Evolutionary conservation across 2,888 invertebrate genomes (phyloP).

Genomic region (Cyaniris semiargus): DNA sequence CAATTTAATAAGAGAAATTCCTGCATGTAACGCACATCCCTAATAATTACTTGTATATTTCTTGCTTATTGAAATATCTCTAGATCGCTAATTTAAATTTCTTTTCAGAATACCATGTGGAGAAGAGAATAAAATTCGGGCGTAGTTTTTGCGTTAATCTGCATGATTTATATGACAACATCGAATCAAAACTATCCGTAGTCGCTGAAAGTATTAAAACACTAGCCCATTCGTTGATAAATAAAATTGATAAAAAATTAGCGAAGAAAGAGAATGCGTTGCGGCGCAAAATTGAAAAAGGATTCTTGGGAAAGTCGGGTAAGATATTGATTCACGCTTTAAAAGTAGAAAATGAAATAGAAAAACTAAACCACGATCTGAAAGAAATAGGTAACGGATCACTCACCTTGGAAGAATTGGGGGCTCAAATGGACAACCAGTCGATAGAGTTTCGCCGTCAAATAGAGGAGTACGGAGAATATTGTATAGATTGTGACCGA

Average conservation of each 20-base stretch:
- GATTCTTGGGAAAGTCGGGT: background rate
- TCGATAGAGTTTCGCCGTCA: background rate
- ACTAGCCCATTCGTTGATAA: background rate
- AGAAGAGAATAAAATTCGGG: background rate
- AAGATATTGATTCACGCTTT: background rate
- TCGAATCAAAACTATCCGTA: background rate
- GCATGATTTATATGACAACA: background rate
- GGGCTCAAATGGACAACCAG: background rate
- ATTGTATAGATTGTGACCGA: background rate
- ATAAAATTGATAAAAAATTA: constrained; percentile 9
- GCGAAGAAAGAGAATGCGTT: background rate
- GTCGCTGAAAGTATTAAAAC: background rate
- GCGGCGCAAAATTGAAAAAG: constrained; percentile 4
- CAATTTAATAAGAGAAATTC: background rate
- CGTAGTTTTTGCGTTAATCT: background rate
- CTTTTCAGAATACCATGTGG: background rate
- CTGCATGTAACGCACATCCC: background rate
- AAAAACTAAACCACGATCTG: background rate
- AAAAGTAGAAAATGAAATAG: background rate
- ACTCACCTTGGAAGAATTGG: background rate
- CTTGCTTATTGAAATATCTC: background rate
- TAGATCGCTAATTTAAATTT: background rate
- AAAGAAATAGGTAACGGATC: background rate
- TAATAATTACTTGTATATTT: background rate
- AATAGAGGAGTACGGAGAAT: background rate